Base-by-base conservation (phyloP, 2,113 vertebrate genomes). In the Amphiprion ocellaris region DNA sequence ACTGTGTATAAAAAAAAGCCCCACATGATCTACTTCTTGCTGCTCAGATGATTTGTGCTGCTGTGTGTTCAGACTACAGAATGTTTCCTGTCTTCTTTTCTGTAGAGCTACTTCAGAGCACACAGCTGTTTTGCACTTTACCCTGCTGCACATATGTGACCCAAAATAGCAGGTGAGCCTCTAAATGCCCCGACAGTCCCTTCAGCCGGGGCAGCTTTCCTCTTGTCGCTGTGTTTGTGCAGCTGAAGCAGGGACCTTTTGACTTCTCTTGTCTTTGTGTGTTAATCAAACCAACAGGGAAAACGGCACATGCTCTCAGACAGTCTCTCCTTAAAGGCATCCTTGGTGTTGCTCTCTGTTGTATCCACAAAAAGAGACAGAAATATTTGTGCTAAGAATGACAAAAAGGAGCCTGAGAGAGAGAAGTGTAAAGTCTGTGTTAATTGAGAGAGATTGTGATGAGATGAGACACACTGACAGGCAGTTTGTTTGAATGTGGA, bases 81-180 rank as follows among this genome's bases (percentile, higher is more conserved):
- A 9, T 10, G 8, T 8, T 37, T 8, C 7, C 33, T 37, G 33
- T 9, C 33, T 33, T 6, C 7, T 33, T 33, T 33, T 33, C 7
- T 33, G 30, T 8, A 33, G 30, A 33, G 30, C 30, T 33, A 8
- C 30, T 33, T 33, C 7, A 5, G 26, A 26, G 26, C 26, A 26
- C 26, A 26, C 33, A 10, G 33, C 33, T 37, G 33, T 10, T 8
- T 37, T 37, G 33, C 33, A 8, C 33, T 9, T 37, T 37, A 30
- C 7, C 33, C 33, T 37, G 33, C 33, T 37, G 8, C 33, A 37
- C 33, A 10, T 37, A 37, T 7, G 7, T 37, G 33, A 37, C 6
- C 33, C 33, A 37, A 50, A 71, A 71, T 37, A 71, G 69, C 12
- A 49, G 69, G 5, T 30, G 24, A 59, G 28, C 17, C 33, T 5